phyloP scores from a whole-genome alignment of 1,140 invertebrate species.

The Aphelenchoides besseyi region DNA sequence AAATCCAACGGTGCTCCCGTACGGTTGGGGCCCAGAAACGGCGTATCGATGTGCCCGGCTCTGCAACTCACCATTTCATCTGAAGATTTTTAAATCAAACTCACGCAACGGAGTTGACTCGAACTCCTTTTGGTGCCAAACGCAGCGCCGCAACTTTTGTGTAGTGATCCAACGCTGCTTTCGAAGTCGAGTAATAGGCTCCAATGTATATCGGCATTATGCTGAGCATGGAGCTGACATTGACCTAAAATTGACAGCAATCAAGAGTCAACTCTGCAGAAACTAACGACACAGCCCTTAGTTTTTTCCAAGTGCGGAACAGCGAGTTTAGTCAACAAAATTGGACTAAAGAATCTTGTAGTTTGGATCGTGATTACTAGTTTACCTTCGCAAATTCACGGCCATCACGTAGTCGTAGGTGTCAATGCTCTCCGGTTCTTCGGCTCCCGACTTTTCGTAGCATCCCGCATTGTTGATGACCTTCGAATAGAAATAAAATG shows the following conservation, averaged over 20 bases:
- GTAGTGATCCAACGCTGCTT: constrained; percentile 69
- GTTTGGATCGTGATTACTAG: not conserved
- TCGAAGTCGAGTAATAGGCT: constrained; percentile 71
- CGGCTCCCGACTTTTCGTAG: not conserved
- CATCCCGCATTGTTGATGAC: constrained; percentile 47
- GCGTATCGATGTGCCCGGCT: constrained; percentile 12
- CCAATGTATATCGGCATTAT: not conserved
- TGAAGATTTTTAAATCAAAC: not conserved
- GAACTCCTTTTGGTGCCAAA: constrained; percentile 70
- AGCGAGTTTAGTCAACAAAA: constrained; percentile 27
- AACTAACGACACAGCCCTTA: constrained; percentile 20
- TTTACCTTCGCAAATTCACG: constrained; percentile 67
- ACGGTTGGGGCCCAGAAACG: constrained; percentile 1
- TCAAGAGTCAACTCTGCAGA: not conserved
- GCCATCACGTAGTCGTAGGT: constrained; percentile 72
- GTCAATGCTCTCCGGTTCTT: constrained; percentile 66
- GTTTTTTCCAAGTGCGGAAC: constrained; percentile 22
- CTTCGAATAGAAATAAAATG: not conserved
- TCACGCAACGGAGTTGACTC: constrained; percentile 20
- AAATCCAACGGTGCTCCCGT: not conserved
- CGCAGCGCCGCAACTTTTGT: constrained; percentile 77
- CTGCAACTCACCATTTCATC: not conserved
- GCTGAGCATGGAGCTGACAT: constrained; percentile 8
- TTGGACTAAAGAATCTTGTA: constrained; percentile 12
- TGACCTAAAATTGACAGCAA: not conserved